Evolutionary conservation across 2,113 vertebrate genomes (phyloP), one percentile per base, ranked within the genome.

Genomic region (Microcebus tavaratra): DNA sequence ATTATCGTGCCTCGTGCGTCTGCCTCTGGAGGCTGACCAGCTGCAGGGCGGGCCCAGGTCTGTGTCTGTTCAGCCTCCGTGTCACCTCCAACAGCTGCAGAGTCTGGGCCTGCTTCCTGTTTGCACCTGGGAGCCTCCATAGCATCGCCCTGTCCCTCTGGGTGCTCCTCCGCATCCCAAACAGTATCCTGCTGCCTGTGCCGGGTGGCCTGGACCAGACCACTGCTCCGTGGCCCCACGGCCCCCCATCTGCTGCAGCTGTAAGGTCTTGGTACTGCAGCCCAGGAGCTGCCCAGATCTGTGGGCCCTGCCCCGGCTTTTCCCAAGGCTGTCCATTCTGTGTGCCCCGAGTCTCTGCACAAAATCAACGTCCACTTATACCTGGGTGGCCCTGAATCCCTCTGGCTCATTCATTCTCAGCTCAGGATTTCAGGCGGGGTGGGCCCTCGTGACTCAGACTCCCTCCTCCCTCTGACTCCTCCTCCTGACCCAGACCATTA

Each of bases 11-110:
- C 67, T 86, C 63, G 88, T 91, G 97, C 18, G 20, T 80, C 97
- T 95, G 90, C 97, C 95, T 96, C 90, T 70, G 95, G 3, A 75
- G 91, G 79, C 95, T 97, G 93, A 67, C 79, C 93, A 90, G 97
- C 82, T 96, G 88, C 63, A 70, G 85, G 94, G 70, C 2, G 7
- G 82, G 97, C 93, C 96, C 93, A 83, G 93, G 96, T 34, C 90
- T 8, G 4, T 0, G 42, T 94, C 97, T 97, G 94, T 50, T 97
- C 96, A 96, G 92, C 73, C 92, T 95, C 78, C 5, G 6, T 53
- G 90, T 91, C 96, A 85, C 95, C 94, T 96, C 87, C 45, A 50
- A 36, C 93, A 97, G 92, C 96, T 96, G 90, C 82, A 82, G 87
- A 59, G 73, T 76, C 93, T 81, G 90, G 83, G 61, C 84, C 86